Evolutionary conservation across 2,797 vertebrate genomes (phyloP).

Genomic region (Acanthurus lineatus): DNA sequence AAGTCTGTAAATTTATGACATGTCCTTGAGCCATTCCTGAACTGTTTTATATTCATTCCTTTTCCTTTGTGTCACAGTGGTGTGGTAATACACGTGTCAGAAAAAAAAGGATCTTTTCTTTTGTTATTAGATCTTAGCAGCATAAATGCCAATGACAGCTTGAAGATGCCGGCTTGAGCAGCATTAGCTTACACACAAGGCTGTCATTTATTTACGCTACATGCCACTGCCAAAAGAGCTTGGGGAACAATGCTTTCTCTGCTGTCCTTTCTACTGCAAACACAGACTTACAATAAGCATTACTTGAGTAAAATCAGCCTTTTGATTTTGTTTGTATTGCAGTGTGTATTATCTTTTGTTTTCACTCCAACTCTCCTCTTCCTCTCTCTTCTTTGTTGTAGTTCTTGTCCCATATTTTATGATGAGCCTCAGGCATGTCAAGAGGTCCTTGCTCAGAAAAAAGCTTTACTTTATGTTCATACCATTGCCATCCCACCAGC

Average conservation of each 20-base stretch:
- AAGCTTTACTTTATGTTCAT: neutral
- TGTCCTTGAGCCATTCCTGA: neutral
- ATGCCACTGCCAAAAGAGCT: conserved; percentile 42
- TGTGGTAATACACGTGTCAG: neutral
- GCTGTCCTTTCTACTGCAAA: conserved; percentile 43
- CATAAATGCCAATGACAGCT: conserved; percentile 21
- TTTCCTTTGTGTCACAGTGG: conserved; percentile 4
- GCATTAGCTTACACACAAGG: conserved; percentile 35
- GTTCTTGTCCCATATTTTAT: conserved; percentile 14
- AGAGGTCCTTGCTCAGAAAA: neutral
- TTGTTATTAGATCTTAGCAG: neutral
- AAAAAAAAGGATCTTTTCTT: conserved; percentile 2
- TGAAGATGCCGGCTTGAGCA: conserved; percentile 7
- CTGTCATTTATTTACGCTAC: conserved; percentile 42
- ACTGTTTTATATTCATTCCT: neutral
- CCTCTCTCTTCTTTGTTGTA: neutral
- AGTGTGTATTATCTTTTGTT: conserved; percentile 8
- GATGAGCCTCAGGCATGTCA: neutral
- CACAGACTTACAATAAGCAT: conserved; percentile 8
- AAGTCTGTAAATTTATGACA: conserved; percentile 20
- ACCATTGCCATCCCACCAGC: conserved; percentile 14
- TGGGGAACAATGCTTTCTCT: neutral
- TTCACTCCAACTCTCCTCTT: neutral
- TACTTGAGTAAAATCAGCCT: neutral
- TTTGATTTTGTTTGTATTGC: conserved; percentile 8